phyloP scores from a whole-genome alignment of 1,140 invertebrate genomes.

The Stegodyphus dumicola region DNA sequence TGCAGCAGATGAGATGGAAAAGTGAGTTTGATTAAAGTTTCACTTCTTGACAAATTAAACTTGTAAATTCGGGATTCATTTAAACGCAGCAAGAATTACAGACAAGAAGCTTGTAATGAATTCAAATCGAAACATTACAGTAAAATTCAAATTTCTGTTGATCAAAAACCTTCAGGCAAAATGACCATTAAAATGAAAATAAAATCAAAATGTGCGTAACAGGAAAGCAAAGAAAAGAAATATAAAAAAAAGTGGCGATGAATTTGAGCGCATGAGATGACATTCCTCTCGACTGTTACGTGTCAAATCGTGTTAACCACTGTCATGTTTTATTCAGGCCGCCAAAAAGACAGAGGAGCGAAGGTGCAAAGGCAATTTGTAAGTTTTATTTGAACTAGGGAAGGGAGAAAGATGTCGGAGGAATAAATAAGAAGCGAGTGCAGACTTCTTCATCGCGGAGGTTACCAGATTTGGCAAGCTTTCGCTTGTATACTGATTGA shows the following conservation, averaged over 20 bases:
- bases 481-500: neutral
- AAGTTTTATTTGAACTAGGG: conserved; percentile 56
- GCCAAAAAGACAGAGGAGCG: conserved; percentile 25
- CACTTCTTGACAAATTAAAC: neutral
- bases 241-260: conserved; percentile 12
- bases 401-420: conserved; percentile 20
- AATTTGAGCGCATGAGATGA: conserved; percentile 31
- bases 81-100: neutral
- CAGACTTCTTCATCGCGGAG: conserved; percentile 18
- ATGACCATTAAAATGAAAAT: neutral
- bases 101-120: neutral
- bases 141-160: conserved; percentile 16
- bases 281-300: conserved; percentile 39
- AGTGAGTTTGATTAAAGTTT: too few species aligned
- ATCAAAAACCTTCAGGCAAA: conserved; percentile 18
- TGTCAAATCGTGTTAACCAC: conserved; percentile 59
- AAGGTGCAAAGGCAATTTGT: conserved; percentile 56
- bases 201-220: neutral
- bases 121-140: neutral
- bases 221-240: neutral
- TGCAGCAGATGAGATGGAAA: too few species aligned
- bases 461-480: conserved; percentile 35
- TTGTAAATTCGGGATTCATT: neutral
- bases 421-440: conserved; percentile 46
- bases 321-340: conserved; percentile 58